These are phyloP conservation scores for Lepus oiostolus DNA, from an alignment of 2,797 vertebrate genomes.

Conservation along the genomic window DNA sequence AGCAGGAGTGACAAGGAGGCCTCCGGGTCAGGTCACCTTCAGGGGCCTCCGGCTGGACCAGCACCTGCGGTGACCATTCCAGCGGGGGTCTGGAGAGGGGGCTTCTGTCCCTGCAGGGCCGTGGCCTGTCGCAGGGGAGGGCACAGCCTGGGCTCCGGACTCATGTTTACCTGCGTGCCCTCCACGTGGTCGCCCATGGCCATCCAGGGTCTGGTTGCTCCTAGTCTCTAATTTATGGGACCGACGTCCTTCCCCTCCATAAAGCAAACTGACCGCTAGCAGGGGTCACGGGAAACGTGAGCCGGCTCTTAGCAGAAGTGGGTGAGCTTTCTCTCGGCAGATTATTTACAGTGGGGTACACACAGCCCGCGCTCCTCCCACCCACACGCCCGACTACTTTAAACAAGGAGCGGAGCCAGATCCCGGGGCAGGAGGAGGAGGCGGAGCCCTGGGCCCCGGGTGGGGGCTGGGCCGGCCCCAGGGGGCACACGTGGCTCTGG, in stretches of 20 bases:
- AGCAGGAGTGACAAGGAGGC: too few species aligned
- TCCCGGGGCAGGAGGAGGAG: neutral
- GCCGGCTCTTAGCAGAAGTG: neutral
- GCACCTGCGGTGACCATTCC: fast-evolving
- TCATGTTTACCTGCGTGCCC: neutral
- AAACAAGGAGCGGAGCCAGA: neutral
- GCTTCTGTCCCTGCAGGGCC: neutral
- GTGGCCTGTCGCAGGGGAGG: neutral
- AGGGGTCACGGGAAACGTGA: neutral
- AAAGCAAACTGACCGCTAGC: neutral
- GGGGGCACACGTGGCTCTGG: neutral
- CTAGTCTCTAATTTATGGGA: neutral
- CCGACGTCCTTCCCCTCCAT: neutral
- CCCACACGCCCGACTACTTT: neutral
- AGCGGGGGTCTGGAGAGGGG: neutral
- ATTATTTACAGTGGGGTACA: neutral
- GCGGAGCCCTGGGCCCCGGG: too few species aligned
- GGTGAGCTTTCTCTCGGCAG: neutral
- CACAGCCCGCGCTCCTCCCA: fast-evolving
- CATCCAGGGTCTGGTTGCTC: neutral
- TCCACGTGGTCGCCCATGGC: neutral
- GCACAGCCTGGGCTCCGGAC: neutral
- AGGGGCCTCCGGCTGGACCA: neutral
- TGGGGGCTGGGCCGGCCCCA: fast-evolving
- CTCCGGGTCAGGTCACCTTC: fast-evolving